Base-by-base conservation (phyloP, 2,888 invertebrate genomes). In the Teleogryllus oceanicus region DNA sequence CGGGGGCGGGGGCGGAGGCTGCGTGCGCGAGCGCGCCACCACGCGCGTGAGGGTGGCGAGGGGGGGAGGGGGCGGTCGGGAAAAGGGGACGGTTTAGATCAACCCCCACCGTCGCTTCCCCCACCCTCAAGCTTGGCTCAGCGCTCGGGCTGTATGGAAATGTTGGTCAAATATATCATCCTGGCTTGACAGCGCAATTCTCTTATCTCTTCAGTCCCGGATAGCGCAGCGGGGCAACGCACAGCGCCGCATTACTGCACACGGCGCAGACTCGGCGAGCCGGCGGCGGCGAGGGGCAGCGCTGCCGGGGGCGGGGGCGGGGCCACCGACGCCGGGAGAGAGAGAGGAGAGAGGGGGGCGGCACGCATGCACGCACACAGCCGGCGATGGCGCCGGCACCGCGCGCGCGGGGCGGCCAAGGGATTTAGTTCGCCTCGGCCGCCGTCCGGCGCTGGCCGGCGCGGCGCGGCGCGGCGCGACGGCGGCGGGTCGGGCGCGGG, bases 81-180 rank as follows among this genome's bases (percentile, higher is more conserved):
- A 21, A 76, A 50, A 76, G 81, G 75, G 80, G 49, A 74, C 49
- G 80, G 77, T 76, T 50, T 79, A 75, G 80, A 78, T 78, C 75
- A 76, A 76, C 74, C 74, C 74, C 51, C 62, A 16, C 50, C 49
- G 51, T 78, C 74, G 24, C 49, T 37, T n/a, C 37, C 11, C 62
- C 62, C 62, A 49, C n/a, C 77, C 77, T 49, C 24, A 75, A 62
- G 79, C 78, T 75, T 77, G 81, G 81, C 78, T 78, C 78, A 78
- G 79, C 78, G 77, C 51, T 79, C 74, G 49, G 62, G 80, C 80
- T 84, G 84, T 92, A 93, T 93, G 93, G 93, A 93, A 93, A 93
- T 93, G 93, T 92, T 92, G 93, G 93, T 92, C 93, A 93, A 93
- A 94, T 94, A 94, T 94, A 94, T 94, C 94, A 94, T 94, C 93